phyloP scores from a whole-genome alignment of 2,113 vertebrate species.

The Chamaetylas fuelleborni region DNA sequence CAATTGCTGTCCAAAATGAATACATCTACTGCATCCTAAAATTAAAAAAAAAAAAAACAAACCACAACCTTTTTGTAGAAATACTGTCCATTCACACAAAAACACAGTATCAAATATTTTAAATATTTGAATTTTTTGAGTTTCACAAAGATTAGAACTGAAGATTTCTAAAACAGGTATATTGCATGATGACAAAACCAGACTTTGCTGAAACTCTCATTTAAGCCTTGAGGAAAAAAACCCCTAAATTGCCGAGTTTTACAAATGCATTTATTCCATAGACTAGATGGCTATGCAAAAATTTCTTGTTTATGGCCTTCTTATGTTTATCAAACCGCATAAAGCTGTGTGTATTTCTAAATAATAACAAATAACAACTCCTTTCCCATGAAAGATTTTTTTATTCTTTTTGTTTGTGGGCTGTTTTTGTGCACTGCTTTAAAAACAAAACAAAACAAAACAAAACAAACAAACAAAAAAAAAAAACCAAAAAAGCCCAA shows the following conservation, averaged over 20 bases:
- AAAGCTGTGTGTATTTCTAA: neutral
- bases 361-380: neutral
- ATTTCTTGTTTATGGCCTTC: neutral
- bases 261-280: neutral
- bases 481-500: neutral
- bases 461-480: neutral
- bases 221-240: neutral
- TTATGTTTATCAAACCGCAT: neutral
- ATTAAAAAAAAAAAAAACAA: neutral
- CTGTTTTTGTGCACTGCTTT: neutral
- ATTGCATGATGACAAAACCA: neutral
- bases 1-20: neutral
- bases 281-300: neutral
- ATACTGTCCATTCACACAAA: neutral
- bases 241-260: neutral
- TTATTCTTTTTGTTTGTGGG: neutral
- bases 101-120: neutral
- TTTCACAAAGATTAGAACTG: neutral
- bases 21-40: neutral
- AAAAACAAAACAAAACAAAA: too few species aligned
- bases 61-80: neutral
- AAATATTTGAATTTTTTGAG: neutral
- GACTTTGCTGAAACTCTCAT: neutral
- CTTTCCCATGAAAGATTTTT: neutral
- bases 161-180: neutral